Evolutionary conservation across 2,888 invertebrate species (phyloP).

Genomic region (Philereme transversata): DNA sequence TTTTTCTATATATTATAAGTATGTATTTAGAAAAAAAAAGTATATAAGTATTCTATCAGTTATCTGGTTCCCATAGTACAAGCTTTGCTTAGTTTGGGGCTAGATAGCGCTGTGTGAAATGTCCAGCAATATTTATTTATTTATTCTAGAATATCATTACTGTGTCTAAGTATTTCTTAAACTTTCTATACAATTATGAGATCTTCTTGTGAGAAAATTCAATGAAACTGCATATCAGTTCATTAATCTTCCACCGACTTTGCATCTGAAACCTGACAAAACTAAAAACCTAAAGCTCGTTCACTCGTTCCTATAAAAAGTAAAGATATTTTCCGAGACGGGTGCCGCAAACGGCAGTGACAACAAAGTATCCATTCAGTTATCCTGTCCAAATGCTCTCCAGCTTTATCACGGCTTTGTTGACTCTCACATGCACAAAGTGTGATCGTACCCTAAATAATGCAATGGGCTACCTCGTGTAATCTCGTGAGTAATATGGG

Average conservation of each 20-base stretch:
- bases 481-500: too few relatives aligned
- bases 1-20: too few relatives aligned
- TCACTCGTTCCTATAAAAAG: conserved; percentile 12
- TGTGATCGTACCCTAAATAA: conserved; percentile 7
- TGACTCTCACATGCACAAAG: conserved; percentile 14
- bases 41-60: too few relatives aligned
- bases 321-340: conserved; percentile 10
- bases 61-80: too few relatives aligned
- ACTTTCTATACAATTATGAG: not conserved
- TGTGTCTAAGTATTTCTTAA: too few relatives aligned
- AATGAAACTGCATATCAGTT: conserved; percentile 10
- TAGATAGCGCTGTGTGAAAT: too few relatives aligned
- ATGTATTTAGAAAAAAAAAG: too few relatives aligned
- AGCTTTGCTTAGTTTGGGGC: too few relatives aligned
- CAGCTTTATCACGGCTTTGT: conserved; percentile 20
- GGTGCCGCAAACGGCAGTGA: conserved; percentile 14
- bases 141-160: too few relatives aligned
- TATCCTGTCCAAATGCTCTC: conserved; percentile 24
- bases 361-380: conserved; percentile 24
- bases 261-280: conserved; percentile 11
- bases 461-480: not conserved
- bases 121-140: too few relatives aligned
- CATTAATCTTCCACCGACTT: conserved; percentile 6
- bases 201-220: conserved; percentile 6
- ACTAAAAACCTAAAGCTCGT: conserved; percentile 12